Evolutionary conservation across 2,797 vertebrate genomes (phyloP).

Genomic region (Scarus forsteni): DNA sequence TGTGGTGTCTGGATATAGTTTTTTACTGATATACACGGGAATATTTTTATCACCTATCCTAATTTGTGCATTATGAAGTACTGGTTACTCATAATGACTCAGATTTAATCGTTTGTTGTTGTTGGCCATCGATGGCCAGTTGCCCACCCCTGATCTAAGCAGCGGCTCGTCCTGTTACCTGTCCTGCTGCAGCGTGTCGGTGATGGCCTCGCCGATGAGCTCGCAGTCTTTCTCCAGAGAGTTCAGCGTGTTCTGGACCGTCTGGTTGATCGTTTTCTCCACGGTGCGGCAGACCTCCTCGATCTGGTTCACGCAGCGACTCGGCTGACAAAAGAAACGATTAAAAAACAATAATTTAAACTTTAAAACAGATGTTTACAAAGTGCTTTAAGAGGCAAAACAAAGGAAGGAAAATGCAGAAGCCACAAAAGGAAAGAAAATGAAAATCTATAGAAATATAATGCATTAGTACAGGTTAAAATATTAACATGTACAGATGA

Average conservation of each 20-base stretch:
- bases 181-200: constrained; percentile 75
- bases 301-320: constrained; percentile 89
- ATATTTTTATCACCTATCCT: no score
- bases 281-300: constrained; percentile 87
- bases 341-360: neutral
- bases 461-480: no score
- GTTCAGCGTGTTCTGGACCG: constrained; percentile 89
- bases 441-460: neutral
- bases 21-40: no score
- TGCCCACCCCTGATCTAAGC: no score
- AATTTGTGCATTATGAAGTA: no score
- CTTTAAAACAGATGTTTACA: no score
- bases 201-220: constrained; percentile 83
- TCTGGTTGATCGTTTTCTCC: constrained; percentile 91
- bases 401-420: neutral
- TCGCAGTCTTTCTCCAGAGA: constrained; percentile 89
- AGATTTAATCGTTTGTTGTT: no score
- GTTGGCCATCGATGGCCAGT: no score
- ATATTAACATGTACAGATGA: no score
- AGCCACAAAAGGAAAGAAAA: neutral
- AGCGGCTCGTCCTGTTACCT: constrained; percentile 59
- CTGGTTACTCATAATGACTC: no score
- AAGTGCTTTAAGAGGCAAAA: no score
- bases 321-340: constrained; percentile 73
- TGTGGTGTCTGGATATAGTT: no score